Percentiles rank a stretch among this genome's conserved stretches.
Evolutionary conservation across 2,797 vertebrate species (phyloP).

Genomic region (Odontamblyopus lacepedii): DNA sequence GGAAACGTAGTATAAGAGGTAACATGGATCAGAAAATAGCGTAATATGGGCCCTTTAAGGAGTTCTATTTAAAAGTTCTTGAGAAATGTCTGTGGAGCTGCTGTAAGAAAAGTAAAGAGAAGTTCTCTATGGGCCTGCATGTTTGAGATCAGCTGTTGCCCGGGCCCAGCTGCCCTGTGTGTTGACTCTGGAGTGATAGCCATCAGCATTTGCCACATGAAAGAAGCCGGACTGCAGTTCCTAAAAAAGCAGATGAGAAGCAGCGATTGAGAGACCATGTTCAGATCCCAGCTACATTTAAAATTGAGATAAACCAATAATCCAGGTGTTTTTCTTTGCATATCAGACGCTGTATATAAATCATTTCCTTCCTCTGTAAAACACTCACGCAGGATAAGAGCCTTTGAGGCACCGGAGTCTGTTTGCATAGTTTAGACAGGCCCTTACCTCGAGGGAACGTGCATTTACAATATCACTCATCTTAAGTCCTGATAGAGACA

Average conservation of each 20-base stretch:
- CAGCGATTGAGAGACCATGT: constrained; percentile 52
- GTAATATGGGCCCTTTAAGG: neutral
- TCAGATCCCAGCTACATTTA: constrained; percentile 49
- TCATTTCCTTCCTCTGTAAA: constrained; percentile 54
- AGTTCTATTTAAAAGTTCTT: neutral
- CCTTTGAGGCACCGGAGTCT: constrained; percentile 43
- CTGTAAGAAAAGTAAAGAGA: constrained; percentile 32
- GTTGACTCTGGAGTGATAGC: constrained; percentile 78
- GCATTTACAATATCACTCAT: constrained; percentile 62
- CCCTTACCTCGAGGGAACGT: constrained; percentile 19
- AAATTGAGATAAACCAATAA: constrained; percentile 63
- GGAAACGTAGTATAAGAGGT: no score
- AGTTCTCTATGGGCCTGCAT: constrained; percentile 51
- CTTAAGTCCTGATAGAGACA: constrained; percentile 66
- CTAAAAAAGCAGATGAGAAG: constrained; percentile 62
- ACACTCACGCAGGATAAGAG: constrained; percentile 53
- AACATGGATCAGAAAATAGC: no score
- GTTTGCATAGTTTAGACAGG: constrained; percentile 49
- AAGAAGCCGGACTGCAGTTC: constrained; percentile 64
- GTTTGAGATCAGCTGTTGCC: constrained; percentile 76
- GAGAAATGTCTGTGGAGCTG: constrained; percentile 22
- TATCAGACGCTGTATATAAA: constrained; percentile 53
- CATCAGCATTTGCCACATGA: constrained; percentile 79
- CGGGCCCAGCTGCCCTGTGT: constrained; percentile 71
- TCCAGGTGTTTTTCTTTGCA: constrained; percentile 46